phyloP scores from a whole-genome alignment of 2,113 vertebrate species.

The Campylomormyrus tamandua region DNA sequence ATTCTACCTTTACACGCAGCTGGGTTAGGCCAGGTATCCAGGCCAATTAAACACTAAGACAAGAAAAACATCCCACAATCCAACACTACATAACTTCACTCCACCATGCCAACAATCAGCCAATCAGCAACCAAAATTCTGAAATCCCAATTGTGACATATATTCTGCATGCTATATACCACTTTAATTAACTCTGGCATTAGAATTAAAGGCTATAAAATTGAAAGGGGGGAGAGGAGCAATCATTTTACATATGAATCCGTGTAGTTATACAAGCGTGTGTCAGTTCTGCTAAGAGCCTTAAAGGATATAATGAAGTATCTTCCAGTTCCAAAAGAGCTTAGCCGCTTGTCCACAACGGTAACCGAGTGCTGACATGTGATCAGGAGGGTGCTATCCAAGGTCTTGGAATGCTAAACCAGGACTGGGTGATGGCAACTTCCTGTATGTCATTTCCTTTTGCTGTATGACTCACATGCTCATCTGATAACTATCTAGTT shows the following conservation, averaged over 20 bases:
- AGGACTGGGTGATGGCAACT: not conserved
- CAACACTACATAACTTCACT: not conserved
- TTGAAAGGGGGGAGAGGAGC: not conserved
- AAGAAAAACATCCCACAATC: not conserved
- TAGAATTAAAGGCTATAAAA: not conserved
- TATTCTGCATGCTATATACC: not conserved
- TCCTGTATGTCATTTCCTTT: not conserved
- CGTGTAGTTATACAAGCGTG: not conserved
- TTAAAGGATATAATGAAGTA: slow-evolving; percentile 21
- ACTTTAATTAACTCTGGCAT: not conserved
- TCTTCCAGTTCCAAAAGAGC: not conserved
- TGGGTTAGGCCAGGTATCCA: not conserved
- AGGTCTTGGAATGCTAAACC: not conserved
- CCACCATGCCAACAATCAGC: not conserved
- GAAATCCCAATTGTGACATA: not conserved
- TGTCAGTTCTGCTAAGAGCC: slow-evolving; percentile 5
- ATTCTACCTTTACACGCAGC: not conserved
- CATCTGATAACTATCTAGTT: not conserved
- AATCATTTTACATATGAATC: not conserved
- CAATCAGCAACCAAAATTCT: not conserved
- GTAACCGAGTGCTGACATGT: not conserved
- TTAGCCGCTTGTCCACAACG: not conserved
- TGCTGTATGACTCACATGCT: not conserved
- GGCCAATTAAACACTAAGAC: not conserved
- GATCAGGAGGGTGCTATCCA: slow-evolving; percentile 3